Base-by-base conservation (phyloP, 2,797 vertebrate species). In the Liparis tanakae region DNA sequence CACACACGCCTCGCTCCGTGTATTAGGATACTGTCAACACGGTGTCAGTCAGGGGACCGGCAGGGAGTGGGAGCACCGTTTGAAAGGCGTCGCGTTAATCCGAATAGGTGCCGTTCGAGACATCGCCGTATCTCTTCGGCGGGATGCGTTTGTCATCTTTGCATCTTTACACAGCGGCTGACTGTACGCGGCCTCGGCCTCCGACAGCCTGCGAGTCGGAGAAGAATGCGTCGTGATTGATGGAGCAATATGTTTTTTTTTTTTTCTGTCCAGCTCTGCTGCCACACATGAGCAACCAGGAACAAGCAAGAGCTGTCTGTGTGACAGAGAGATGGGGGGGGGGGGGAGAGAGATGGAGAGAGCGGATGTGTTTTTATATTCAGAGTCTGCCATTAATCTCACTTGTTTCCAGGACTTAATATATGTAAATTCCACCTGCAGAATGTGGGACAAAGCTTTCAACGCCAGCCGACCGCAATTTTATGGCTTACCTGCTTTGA, bases 181-280 rank as follows among this genome's bases (percentile, higher is more conserved):
- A 58, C 68, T 74, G 58, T 39, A 64, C 5, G 80, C 70, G 78
- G 81, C 81, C 76, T 69, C 67, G 4, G 67, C 55, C 72, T 67
- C 71, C 68, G 83, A 62, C 74, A 66, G 61, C 54, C 72, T 61
- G 41, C 0, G 36, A 76, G 65, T 82, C 7, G 51, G 72, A 79
- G 82, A 84, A 88, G 85, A 91, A 90, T 77, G 72, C 78, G 88
- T 73, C 55, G 67, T 93, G 92, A 93, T 92, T 90, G 92, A 93
- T 93, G 88, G 87, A 85, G 82, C 90, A 92, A 91, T 92, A 91
- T 90, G 91, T 91, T 90, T 30, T 30, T 30, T 88, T 91, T 90
- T 30, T 30, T 30, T 88, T 84, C 88, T 80, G 92, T 86, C 85
- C 85, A 76, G 82, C 81, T 76, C 73, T 17, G 85, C 85, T 84